Evolutionary conservation across 2,888 invertebrate species (phyloP).

Genomic region (Campaea margaritaria): DNA sequence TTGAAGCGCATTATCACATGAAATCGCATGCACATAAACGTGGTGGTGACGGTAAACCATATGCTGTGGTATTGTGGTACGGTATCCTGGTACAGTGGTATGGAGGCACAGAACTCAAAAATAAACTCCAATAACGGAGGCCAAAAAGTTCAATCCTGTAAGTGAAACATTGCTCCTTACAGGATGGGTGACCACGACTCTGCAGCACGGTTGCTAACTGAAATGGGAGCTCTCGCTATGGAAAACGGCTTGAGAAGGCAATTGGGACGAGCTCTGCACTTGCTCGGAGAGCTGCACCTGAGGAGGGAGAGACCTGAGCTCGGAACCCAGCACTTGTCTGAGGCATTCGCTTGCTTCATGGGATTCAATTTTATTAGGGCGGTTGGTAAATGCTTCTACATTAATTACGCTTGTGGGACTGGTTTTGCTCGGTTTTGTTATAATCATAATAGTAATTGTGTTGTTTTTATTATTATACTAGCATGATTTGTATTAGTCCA

Average conservation of each 20-base stretch:
- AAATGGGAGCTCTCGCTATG: constrained; percentile 78
- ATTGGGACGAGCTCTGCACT: constrained; percentile 72
- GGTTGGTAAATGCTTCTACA: constrained; percentile 40
- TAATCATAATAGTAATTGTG: no score
- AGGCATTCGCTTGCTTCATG: constrained; percentile 78
- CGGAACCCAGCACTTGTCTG: constrained; percentile 73
- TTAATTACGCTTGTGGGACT: no score
- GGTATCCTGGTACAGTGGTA: no score
- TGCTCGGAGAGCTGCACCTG: constrained; percentile 76
- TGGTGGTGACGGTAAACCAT: no score
- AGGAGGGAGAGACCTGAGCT: constrained; percentile 71
- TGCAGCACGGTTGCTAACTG: constrained; percentile 70
- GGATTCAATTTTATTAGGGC: constrained; percentile 58
- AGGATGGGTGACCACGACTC: constrained; percentile 70
- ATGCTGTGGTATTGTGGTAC: no score
- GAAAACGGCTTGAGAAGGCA: constrained; percentile 64
- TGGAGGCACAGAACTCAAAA: no score
- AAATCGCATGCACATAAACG: no score
- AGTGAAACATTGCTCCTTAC: background rate
- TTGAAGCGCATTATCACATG: no score
- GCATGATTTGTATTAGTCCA: no score
- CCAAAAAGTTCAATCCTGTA: background rate
- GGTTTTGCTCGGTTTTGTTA: no score
- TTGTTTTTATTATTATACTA: no score
- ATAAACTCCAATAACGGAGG: no score